Conservation (phyloP, 1,140 invertebrate species). For the Procambarus clarkii region DNA sequence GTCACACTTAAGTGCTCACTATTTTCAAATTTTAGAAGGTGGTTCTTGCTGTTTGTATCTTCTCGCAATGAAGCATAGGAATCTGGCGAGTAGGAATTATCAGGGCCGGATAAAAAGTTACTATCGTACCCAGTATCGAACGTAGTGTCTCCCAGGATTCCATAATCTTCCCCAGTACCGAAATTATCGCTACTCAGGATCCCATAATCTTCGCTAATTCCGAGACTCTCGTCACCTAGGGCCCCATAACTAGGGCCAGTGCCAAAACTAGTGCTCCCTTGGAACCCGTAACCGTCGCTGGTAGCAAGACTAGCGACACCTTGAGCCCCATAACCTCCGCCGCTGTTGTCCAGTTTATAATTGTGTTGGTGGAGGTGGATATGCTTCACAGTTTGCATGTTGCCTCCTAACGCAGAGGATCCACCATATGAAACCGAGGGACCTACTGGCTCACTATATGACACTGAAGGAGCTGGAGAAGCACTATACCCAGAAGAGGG, state of each 20-base stretch:
- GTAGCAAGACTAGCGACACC: neutral
- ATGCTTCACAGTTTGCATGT: slow-evolving; percentile 35
- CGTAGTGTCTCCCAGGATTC: neutral
- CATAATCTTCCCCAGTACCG: neutral
- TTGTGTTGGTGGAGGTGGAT: slow-evolving; percentile 51
- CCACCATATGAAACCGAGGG: neutral
- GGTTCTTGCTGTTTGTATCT: neutral
- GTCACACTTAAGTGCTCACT: neutral
- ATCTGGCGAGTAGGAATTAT: neutral
- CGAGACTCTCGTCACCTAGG: neutral
- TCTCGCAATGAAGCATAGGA: neutral
- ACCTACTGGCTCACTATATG: neutral
- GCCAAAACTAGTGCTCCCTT: neutral
- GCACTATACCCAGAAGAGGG: slow-evolving; percentile 29
- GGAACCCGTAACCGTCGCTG: neutral
- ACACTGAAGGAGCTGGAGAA: neutral
- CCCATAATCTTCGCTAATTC: neutral
- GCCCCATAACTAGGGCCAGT: neutral
- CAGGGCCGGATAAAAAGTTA: neutral
- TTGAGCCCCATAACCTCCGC: neutral
- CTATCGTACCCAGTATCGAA: neutral
- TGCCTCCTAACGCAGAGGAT: neutral
- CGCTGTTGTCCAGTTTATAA: neutral
- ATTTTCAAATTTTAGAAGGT: neutral
- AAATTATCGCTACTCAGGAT: neutral